Conservation (phyloP, 1,140 invertebrate species). For the Scaptomyza montana region DNA sequence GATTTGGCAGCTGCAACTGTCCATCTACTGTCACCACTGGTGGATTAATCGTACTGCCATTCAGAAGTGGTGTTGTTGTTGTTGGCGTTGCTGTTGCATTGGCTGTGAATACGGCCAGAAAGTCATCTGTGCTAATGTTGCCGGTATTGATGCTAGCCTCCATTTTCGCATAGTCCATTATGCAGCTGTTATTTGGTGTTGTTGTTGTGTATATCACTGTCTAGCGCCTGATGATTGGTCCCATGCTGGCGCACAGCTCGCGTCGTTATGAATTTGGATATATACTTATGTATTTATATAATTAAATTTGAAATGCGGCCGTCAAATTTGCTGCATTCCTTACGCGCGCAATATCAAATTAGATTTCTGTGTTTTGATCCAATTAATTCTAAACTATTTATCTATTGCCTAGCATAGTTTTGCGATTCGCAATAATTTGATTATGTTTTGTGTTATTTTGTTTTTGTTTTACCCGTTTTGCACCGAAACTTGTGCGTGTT, state of each 20-base stretch:
- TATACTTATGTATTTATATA: conserved; percentile 56
- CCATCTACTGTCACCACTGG: conserved; percentile 75
- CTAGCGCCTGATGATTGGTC: conserved; percentile 68
- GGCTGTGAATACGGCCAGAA: conserved; percentile 74
- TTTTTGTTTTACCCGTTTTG: conserved; percentile 73
- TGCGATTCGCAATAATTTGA: conserved; percentile 60
- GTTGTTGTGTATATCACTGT: conserved; percentile 37
- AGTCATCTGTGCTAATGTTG: conserved; percentile 82
- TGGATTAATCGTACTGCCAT: conserved; percentile 58
- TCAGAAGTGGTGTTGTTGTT: conserved; percentile 7
- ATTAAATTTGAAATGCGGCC: conserved; percentile 56
- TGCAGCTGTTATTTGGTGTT: conserved; percentile 23
- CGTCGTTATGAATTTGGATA: conserved; percentile 8
- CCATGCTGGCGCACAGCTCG: conserved; percentile 57
- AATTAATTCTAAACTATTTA: conserved; percentile 69
- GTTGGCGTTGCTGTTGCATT: conserved; percentile 16
- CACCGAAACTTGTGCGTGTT: conserved; percentile 80
- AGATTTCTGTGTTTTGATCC: conserved; percentile 17
- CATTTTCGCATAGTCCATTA: conserved; percentile 68
- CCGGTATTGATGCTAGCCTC: conserved; percentile 76
- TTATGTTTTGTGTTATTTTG: conserved; percentile 43
- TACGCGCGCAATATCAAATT: conserved; percentile 9
- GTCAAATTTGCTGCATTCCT: conserved; percentile 24
- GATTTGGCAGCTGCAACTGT: conserved; percentile 64
- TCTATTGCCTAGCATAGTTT: conserved; percentile 64